Percentiles rank a stretch among this genome's conserved stretches.
Conservation (phyloP, 2,888 invertebrate species). For the Dicyrtomina minuta region DNA sequence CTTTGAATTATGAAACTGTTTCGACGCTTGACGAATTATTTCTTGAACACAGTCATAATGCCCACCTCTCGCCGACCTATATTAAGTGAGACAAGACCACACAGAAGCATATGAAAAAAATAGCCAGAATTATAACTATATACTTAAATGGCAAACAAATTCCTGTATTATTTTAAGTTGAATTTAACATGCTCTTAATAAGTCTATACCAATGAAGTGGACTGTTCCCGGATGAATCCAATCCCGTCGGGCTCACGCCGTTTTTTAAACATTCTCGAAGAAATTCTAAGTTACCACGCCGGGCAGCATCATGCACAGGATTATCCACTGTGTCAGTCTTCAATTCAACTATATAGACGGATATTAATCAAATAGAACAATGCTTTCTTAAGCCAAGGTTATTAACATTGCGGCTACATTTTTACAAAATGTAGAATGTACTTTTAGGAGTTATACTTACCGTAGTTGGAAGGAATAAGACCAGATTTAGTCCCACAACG, state of each 20-base stretch:
- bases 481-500: constrained; percentile 61
- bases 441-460: constrained; percentile 55
- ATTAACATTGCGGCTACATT: neutral
- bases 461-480: constrained; percentile 65
- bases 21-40: constrained; percentile 38
- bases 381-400: neutral
- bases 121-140: no score
- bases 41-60: constrained; percentile 45
- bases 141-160: no score
- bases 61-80: constrained; percentile 35
- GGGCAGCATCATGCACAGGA: constrained; percentile 68
- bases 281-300: constrained; percentile 65
- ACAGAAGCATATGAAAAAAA: no score
- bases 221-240: constrained; percentile 68
- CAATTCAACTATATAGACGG: constrained; percentile 59
- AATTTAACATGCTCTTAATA: neutral
- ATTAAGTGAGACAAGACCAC: neutral
- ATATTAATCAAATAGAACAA: neutral
- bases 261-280: constrained; percentile 64
- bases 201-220: constrained; percentile 63
- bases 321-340: constrained; percentile 63
- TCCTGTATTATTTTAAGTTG: neutral
- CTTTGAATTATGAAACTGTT: constrained; percentile 36
- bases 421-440: neutral
- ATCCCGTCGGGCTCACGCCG: constrained; percentile 65